A percentile compares a stretch with the other conserved stretches of the same genome.
Evolutionary conservation across 2,797 vertebrate species (phyloP).

Genomic region (Gymnoscopelus braueri): DNA sequence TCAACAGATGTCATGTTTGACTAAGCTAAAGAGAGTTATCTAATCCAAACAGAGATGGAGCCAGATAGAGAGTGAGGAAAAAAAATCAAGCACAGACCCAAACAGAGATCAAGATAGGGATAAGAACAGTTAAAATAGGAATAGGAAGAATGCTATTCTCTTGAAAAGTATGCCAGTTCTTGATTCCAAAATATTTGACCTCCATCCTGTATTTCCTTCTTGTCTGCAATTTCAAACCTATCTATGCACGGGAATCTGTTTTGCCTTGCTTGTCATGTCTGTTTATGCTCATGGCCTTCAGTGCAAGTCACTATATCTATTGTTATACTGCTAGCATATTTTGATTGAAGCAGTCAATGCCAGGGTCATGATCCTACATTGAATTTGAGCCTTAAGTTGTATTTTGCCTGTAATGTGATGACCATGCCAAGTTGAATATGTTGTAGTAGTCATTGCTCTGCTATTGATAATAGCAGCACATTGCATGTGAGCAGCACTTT

Average conservation of each 20-base stretch:
- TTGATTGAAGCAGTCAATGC: not conserved
- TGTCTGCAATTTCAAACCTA: slow-evolving; percentile 25
- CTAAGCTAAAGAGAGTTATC: slow-evolving; percentile 42
- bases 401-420: no score
- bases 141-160: not conserved
- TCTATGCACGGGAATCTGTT: slow-evolving; percentile 20
- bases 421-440: not conserved
- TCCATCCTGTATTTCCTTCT: slow-evolving; percentile 27
- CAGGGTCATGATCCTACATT: not conserved
- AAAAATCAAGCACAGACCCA: slow-evolving; percentile 42
- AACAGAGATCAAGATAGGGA: slow-evolving; percentile 46
- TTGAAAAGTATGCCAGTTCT: no score
- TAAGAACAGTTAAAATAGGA: slow-evolving; percentile 46
- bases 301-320: not conserved
- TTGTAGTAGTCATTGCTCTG: not conserved
- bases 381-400: not conserved
- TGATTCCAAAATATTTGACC: slow-evolving; percentile 32
- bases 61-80: slow-evolving; percentile 32
- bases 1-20: slow-evolving; percentile 36
- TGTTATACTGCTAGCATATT: not conserved
- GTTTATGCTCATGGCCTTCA: not conserved
- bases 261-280: not conserved
- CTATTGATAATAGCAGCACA: slow-evolving; percentile 1
- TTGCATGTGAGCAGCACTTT: no score
- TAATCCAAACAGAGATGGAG: slow-evolving; percentile 43